Evolutionary conservation across 2,113 vertebrate species (phyloP).

Genomic region (Sylvietta virens): DNA sequence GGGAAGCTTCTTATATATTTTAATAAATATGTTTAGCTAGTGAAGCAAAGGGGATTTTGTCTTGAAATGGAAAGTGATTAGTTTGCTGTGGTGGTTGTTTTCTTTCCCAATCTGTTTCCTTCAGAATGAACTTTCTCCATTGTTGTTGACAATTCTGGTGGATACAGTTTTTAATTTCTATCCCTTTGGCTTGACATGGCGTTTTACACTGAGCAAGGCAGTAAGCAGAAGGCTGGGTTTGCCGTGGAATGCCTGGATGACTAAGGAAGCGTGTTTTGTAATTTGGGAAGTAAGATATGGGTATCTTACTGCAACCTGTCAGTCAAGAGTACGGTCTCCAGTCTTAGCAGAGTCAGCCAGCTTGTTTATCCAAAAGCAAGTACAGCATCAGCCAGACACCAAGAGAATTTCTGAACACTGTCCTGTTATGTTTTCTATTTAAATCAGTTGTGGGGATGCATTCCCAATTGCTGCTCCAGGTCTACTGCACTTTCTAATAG

Average conservation of each 20-base stretch:
- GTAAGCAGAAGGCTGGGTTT: not conserved
- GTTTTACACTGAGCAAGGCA: not conserved
- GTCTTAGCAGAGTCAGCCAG: not conserved
- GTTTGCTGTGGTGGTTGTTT: not conserved
- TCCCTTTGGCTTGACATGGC: not conserved
- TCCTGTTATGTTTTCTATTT: not conserved
- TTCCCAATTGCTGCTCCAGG: not conserved
- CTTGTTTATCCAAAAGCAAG: not conserved
- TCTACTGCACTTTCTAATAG: not conserved
- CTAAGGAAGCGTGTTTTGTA: fast-evolving
- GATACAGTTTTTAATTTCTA: not conserved
- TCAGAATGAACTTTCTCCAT: not conserved
- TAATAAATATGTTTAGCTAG: not conserved
- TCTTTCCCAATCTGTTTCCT: not conserved
- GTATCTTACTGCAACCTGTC: not conserved
- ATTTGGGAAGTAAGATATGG: not conserved
- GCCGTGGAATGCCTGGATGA: not conserved
- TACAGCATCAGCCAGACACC: not conserved
- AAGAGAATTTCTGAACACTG: not conserved
- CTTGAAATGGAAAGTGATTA: not conserved
- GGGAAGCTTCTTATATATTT: not conserved
- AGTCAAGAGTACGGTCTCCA: not conserved
- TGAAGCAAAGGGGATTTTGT: not conserved
- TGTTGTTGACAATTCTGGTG: not conserved
- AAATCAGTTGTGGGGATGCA: not conserved